Conservation (phyloP, 2,888 invertebrate genomes). For the Alentia gelatinosa region DNA sequence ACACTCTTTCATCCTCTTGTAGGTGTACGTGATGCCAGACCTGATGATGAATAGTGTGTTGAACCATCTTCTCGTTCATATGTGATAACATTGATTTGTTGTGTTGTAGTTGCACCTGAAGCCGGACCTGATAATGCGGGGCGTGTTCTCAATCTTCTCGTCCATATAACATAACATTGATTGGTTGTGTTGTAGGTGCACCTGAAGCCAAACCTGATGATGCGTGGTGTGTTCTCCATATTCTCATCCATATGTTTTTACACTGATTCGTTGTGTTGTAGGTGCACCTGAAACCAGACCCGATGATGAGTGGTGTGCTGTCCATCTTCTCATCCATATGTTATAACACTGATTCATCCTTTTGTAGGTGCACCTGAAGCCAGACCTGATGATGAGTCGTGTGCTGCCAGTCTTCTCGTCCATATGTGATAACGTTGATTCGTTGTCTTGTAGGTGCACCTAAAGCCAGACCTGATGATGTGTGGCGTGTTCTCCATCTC, state of each 20-base stretch:
- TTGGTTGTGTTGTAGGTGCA: conserved; percentile 72
- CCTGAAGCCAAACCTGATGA: conserved; percentile 70
- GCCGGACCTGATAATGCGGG: conserved; percentile 71
- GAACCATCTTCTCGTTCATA: no score
- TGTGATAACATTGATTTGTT: no score
- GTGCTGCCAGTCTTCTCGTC: conserved; percentile 77
- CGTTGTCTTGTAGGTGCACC: conserved; percentile 71
- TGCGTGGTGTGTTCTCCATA: conserved; percentile 76
- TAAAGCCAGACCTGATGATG: conserved; percentile 70
- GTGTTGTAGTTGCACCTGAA: conserved; percentile 76
- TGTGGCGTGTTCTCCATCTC: conserved; percentile 78
- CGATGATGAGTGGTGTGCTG: no score
- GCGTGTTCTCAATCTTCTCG: conserved; percentile 77
- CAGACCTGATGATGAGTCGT: conserved; percentile 72
- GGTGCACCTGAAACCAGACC: no score
- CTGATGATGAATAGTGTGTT: no score
- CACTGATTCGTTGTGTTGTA: no score
- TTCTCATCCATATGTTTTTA: conserved; percentile 78
- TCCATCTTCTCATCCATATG: no score
- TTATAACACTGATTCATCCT: no score
- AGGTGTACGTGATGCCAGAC: no score
- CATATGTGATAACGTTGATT: conserved; percentile 79
- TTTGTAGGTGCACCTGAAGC: conserved; percentile 72
- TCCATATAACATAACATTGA: conserved; percentile 77
- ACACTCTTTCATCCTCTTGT: no score